These are phyloP conservation scores for Perca fluviatilis DNA, from an alignment of 2,113 vertebrate genomes.

Conservation along the genomic window DNA sequence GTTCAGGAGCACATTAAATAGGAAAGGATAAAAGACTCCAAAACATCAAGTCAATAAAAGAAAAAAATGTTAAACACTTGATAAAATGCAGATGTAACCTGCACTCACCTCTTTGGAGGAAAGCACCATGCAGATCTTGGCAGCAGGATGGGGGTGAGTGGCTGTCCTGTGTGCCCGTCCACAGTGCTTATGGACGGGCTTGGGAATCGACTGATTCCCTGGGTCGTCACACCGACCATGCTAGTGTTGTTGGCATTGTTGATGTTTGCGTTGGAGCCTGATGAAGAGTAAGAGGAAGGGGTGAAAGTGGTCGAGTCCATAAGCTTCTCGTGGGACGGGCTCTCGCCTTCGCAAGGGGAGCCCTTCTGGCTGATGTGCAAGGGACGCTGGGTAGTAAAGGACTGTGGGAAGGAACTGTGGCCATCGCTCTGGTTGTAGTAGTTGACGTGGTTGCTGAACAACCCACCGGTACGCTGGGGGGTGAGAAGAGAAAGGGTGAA, in stretches of 20 bases:
- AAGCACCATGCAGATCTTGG: conserved; percentile 93
- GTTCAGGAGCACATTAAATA: neutral
- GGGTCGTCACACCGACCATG: conserved; percentile 77
- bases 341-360: conserved; percentile 91
- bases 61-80: neutral
- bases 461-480: conserved; percentile 91
- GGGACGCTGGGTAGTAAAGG: conserved; percentile 96
- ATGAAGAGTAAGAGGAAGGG: conserved; percentile 97
- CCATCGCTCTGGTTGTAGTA: conserved; percentile 96
- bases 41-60: neutral
- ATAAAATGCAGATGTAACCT: neutral
- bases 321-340: conserved; percentile 95
- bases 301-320: conserved; percentile 98
- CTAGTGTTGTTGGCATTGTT: conserved; percentile 99
- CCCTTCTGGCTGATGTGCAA: conserved; percentile 96
- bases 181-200: conserved; percentile 91
- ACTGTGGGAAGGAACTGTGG: conserved; percentile 92
- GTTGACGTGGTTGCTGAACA: conserved; percentile 98
- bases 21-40: conserved; percentile 2
- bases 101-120: conserved; percentile 90
- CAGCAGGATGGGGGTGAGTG: conserved; percentile 88
- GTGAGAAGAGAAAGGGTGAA: neutral
- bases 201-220: conserved; percentile 84
- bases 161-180: conserved; percentile 88
- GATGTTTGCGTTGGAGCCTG: conserved; percentile 98